Base-by-base conservation (phyloP, 2,888 invertebrate genomes). In the Limenitis camilla region DNA sequence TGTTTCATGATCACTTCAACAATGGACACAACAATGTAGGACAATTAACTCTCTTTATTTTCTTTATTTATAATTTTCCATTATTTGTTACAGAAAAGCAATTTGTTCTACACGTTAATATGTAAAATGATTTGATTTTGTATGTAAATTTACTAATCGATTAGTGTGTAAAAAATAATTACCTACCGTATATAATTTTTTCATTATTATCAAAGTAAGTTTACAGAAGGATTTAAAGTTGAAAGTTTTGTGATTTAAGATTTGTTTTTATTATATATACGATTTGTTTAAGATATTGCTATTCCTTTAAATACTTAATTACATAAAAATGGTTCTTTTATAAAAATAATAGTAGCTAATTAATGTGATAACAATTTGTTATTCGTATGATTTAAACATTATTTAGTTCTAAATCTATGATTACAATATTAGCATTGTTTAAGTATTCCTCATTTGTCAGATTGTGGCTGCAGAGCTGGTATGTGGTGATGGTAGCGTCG, bases 401-500 rank as follows among this genome's bases (percentile, higher is more conserved):
- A 8, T 45, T 45, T 36, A 36, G 36, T 30, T 45, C 30, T 33
- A 29, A 40, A 29, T 51, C 11, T 6, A 44, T 11, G 6, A 40
- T 11, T 10, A 35, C 33, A 10, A 40, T 6, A 40, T 38, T 8
- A 4, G 45, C 29, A 3, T 27, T 33, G 29, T 36, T 19, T 33
- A 53, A 28, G 11, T 38, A 27, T 19, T 58, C 44, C 5, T 44
- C 47, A 7, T 52, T 61, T 2, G 67, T 61, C 30, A 68, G 69
- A 43, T 69, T 72, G 48, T 84, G 84, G 36, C 68, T 72, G 63
- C 84, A 85, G 0, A 73, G 62, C 57, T 85, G 84, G 54, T 74
- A 73, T 0, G 84, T 84, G 43, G 63, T 74, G 55, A 84, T 82
- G 53, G 81, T 72, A 1, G 81, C 84, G 53, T 78, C 79, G 11